Base-by-base conservation (phyloP, 2,888 invertebrate species). In the Adela reaumurella region DNA sequence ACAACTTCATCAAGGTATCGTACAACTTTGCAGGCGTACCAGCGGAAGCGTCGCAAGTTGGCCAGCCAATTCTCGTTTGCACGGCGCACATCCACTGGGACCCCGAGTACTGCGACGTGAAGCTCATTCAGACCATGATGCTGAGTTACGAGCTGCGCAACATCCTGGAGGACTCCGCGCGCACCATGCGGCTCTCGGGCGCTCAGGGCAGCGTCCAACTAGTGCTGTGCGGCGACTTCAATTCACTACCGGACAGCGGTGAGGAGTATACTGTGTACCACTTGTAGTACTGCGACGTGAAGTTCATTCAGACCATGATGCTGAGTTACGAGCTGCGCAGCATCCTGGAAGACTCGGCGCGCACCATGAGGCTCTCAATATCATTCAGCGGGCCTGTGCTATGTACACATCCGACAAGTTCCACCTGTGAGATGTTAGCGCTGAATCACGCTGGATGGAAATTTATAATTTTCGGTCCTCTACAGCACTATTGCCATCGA, bases 51-150 rank as follows among this genome's bases (percentile, higher is more conserved):
- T 85, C 84, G 53, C 88, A 86, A 76, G 82, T 88, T 57, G 86
- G 87, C 58, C 93, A 94, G 65, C 93, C 94, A 17, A 83, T 99
- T 53, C 81, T 98, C 52, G 96, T 99, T 47, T 97, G 97, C 72
- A 99, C 97, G 24, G 97, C 98, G 29, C 99, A 99, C 77, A 95
- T 99, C 60, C 98, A 99, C 73, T 99, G 99, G 99, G 98, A 99
- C 82, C 99, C 99, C 0, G 97, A 99, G 79, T 98, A 90, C 77
- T 97, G 97, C 70, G 99, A 99, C 77, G 99, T 99, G 46, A 99
- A 99, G 76, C 84, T 99, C 45, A 97, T 99, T 56, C 99, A 99
- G 77, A 96, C 97, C 29, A 97, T 98, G 92, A 97, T 99, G 97
- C 78, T 99, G 57, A 92, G 95, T 77, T 92, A 94, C 68, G 97